Base-by-base conservation (phyloP, 2,797 vertebrate species). In the Cheirogaleus major region DNA sequence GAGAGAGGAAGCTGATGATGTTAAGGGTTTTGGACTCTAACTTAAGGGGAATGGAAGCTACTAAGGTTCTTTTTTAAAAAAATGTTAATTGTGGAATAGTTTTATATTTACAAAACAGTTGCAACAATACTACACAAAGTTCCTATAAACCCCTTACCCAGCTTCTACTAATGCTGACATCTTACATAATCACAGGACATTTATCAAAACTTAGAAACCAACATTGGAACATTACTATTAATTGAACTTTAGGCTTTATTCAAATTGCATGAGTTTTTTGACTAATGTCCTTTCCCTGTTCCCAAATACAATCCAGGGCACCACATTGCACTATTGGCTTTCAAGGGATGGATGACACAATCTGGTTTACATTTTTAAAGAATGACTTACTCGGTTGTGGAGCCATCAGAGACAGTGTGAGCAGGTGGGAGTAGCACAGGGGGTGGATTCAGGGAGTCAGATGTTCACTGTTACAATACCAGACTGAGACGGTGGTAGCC, bases 81-180 rank as follows among this genome's bases (percentile, higher is more conserved):
- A 88, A 30, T 27, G n/a, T 43, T n/a, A 41, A 25, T 48, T 91
- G 48, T 72, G n/a, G 13, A 48, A 70, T 61, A 32, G 32, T 70
- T 85, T 83, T 90, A 18, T 69, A 78, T 72, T 63, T 89, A 82
- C 63, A 89, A 88, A 93, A 89, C 69, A 70, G 23, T 50, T 38
- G 1, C 41, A 70, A 65, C 84, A 48, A 55, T 78, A 52, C 45
- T 22, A 14, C 30, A 61, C 38, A 65, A 86, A 65, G 9, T 43
- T 70, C 67, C 13, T 65, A 18, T 17, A 6, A 35, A 7, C 12
- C 23, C 61, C 18, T 91, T 30, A 76, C 12, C 67, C 35, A 13
- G 5, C 80, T 75, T 79, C 65, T 61, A 35, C 65, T 41, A 70
- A 79, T 52, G 63, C 45, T 84, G n/a, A 59, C 50, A 35, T 61